A percentile compares a stretch with the other conserved stretches of the same genome.
These are phyloP conservation scores for Leptothorax acervorum DNA, from an alignment of 2,888 invertebrate species.

Conservation along the genomic window DNA sequence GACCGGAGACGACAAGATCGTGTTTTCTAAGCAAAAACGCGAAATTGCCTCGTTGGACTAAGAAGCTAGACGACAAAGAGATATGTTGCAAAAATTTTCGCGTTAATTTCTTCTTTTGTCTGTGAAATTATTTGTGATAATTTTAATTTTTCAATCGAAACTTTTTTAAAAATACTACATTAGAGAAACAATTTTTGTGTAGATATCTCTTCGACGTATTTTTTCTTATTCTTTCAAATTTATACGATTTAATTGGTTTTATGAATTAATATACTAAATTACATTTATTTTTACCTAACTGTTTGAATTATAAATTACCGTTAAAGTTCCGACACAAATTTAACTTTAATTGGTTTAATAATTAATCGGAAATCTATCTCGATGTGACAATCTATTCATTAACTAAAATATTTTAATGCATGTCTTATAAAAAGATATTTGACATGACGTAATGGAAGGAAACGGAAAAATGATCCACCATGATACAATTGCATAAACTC, in stretches of 20 bases:
- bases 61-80: conserved; percentile 17
- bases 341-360: not conserved
- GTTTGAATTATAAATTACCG: not conserved
- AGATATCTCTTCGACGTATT: not conserved
- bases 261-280: not conserved
- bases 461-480: not conserved
- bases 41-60: conserved; percentile 10
- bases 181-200: not conserved
- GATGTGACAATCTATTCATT: not conserved
- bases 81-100: not conserved
- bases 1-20: conserved; percentile 25
- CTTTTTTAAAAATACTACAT: not conserved
- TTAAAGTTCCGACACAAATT: not conserved
- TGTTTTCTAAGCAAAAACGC: conserved; percentile 42
- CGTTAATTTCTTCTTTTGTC: not conserved
- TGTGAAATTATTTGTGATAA: not conserved
- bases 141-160: not conserved
- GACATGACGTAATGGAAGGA: not conserved
- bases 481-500: not conserved
- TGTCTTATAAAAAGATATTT: not conserved
- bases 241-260: not conserved
- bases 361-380: not conserved
- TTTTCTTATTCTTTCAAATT: not conserved
- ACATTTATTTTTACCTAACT: not conserved
- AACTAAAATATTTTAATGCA: conserved; percentile 9